These are phyloP conservation scores for Sterrhoptilus dennistouni DNA, from an alignment of 2,113 vertebrate genomes.

Conservation along the genomic window DNA sequence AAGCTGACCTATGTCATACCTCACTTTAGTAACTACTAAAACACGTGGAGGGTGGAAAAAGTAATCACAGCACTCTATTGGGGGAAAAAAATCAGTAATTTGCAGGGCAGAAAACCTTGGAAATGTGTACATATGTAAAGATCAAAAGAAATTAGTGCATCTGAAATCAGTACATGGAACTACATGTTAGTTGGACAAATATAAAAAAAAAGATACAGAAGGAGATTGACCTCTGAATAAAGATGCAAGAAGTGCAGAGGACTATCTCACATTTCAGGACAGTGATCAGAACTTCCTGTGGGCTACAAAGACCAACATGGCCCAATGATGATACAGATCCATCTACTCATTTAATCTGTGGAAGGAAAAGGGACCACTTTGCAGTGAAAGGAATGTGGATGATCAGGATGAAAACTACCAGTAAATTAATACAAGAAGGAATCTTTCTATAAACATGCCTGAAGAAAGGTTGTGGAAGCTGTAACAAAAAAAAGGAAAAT, in stretches of 20 bases:
- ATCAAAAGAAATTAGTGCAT: background rate
- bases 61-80: background rate
- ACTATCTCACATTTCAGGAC: background rate
- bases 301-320: background rate
- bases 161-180: background rate
- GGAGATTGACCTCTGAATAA: background rate
- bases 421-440: background rate
- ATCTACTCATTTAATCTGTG: background rate
- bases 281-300: background rate
- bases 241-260: background rate
- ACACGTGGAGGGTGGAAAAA: background rate
- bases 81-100: background rate
- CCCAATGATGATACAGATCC: rapidly evolving
- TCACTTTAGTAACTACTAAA: background rate
- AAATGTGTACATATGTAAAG: background rate
- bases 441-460: background rate
- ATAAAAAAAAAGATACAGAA: background rate
- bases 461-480: background rate
- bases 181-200: background rate
- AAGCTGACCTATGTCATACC: background rate
- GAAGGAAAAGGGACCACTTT: background rate
- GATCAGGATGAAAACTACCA: background rate
- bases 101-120: background rate
- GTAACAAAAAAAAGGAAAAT: background rate
- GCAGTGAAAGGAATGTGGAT: background rate